These are phyloP conservation scores for Branchipolynoe longqiensis DNA, from an alignment of 2,888 invertebrate species.

Conservation along the genomic window DNA sequence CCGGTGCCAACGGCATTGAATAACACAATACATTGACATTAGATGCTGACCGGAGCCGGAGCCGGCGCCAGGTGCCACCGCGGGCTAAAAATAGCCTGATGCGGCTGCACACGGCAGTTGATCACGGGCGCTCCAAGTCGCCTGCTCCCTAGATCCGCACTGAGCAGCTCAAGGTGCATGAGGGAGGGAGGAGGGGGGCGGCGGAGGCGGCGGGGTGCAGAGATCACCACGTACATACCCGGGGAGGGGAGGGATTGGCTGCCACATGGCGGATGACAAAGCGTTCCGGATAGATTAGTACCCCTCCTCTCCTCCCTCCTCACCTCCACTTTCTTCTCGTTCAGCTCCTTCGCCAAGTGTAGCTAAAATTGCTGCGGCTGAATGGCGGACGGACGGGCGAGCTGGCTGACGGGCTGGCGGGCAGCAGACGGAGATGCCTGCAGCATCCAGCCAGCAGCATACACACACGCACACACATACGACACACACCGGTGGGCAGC, in stretches of 20 bases:
- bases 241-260: background rate
- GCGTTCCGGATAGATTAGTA: background rate
- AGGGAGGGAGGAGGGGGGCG: background rate
- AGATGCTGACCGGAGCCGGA: slow-evolving; percentile 45
- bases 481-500: background rate
- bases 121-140: background rate
- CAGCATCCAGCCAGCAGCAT: too few relatives aligned
- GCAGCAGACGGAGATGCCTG: too few relatives aligned
- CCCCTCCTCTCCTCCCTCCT: background rate
- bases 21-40: slow-evolving; percentile 56
- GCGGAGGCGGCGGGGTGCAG: background rate
- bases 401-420: too few relatives aligned
- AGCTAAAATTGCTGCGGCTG: background rate
- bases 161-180: too few relatives aligned
- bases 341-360: background rate
- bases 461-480: too few relatives aligned
- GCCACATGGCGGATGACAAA: background rate
- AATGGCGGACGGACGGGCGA: too few relatives aligned
- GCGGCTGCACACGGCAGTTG: slow-evolving; percentile 45
- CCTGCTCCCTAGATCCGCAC: background rate
- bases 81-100: slow-evolving; percentile 25
- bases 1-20: slow-evolving; percentile 38
- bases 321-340: background rate
- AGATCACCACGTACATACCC: too few relatives aligned
- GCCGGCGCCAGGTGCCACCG: slow-evolving; percentile 45